Conservation (phyloP, 2,113 vertebrate species). For the Bettongia penicillata region DNA sequence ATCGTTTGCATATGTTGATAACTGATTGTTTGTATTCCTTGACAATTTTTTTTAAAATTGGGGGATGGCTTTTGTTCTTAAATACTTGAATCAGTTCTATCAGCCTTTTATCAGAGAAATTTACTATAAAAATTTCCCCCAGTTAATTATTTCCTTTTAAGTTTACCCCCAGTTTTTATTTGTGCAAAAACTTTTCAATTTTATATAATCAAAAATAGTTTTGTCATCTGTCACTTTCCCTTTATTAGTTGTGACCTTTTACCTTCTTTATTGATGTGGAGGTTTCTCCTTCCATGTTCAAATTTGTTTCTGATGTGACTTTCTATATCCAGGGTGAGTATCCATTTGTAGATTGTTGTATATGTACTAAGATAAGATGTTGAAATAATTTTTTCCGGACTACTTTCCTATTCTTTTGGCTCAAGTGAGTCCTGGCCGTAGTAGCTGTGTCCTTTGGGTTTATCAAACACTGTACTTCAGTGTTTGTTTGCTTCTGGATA, state of each 20-base stretch:
- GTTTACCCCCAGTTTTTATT: neutral
- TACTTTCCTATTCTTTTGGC: neutral
- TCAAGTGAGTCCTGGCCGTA: neutral
- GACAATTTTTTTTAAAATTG: neutral
- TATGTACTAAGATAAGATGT: neutral
- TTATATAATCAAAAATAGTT: neutral
- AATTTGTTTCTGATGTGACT: neutral
- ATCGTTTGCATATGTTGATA: neutral
- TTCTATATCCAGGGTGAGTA: neutral
- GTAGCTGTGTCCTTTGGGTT: neutral
- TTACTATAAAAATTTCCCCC: neutral
- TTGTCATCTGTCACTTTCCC: neutral
- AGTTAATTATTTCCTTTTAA: neutral
- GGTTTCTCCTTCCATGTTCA: neutral
- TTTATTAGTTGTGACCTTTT: neutral
- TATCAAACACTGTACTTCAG: neutral
- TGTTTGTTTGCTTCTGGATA: neutral
- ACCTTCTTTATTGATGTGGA: neutral
- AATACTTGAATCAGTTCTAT: neutral
- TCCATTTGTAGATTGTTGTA: neutral
- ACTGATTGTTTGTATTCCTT: neutral
- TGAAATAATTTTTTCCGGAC: neutral
- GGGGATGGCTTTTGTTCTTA: neutral
- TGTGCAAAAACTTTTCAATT: neutral
- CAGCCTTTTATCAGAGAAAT: neutral